Base-by-base conservation (phyloP, 2,888 invertebrate species). In the Galerucella pusilla region DNA sequence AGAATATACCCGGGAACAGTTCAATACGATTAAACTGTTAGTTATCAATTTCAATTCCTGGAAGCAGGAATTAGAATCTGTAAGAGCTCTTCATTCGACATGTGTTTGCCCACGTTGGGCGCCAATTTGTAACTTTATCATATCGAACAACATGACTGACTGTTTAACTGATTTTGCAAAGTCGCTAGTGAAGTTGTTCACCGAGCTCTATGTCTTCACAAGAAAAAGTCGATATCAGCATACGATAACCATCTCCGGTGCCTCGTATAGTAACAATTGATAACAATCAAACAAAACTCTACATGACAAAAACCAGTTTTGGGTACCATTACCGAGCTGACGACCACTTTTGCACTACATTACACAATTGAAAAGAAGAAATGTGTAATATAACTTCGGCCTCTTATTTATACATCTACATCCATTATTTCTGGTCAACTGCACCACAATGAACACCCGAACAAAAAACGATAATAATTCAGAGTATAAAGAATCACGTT, bases 401-500 rank as follows among this genome's bases (percentile, higher is more conserved):
- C 67, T 72, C 78, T 79, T 82, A 80, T 80, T 81, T 82, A 79
- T 78, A 78, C 76, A 74, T 71, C 71, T 70, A 71, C 63, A 77
- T 78, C 76, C 75, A 77, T 79, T 78, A 76, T 78, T 78, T 78
- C 75, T 76, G 76, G 79, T 75, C 79, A 79, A 77, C 75, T 76
- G 79, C 74, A 52, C 74, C 75, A 76, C 79, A 77, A 78, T 77
- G 72, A 59, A 71, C 64, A 66, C 71, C 67, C 75, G 73, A 70
- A 79, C 75, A 78, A 80, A 80, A 74, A 78, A 74, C 77, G 73
- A 79, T 81, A 81, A 84, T 85, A 85, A 85, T 83, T 84, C 84
- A 84, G 81, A 81, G 80, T 78, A 82, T 80, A 82, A 81, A 80
- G 78, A 74, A 81, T 68, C 81, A 77, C 80, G 79, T 84, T 72